Evolutionary conservation across 2,113 vertebrate species (phyloP).

Genomic region (Anoplopoma fimbria): DNA sequence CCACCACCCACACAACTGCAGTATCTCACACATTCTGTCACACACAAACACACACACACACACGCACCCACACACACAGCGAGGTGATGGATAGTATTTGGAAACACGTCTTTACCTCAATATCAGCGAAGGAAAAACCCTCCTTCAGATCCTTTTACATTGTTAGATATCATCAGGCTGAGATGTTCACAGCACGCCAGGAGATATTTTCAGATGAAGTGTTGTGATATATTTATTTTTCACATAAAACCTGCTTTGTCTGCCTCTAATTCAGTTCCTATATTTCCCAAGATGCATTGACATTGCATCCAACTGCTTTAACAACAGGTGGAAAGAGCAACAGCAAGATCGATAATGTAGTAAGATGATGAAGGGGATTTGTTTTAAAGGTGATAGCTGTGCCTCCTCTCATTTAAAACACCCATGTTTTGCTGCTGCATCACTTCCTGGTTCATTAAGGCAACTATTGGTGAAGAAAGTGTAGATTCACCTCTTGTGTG

Average conservation of each 20-base stretch:
- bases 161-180: slow-evolving; percentile 51
- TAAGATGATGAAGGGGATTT: not conserved
- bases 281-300: slow-evolving; percentile 7
- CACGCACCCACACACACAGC: slow-evolving; percentile 24
- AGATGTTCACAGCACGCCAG: slow-evolving; percentile 47
- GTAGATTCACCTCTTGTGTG: not conserved
- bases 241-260: slow-evolving; percentile 7
- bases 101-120: slow-evolving; percentile 66
- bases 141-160: slow-evolving; percentile 52
- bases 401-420: slow-evolving; percentile 8
- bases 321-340: slow-evolving; percentile 5
- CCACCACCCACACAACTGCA: slow-evolving; percentile 64
- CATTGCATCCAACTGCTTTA: not conserved
- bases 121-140: slow-evolving; percentile 57
- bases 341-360: not conserved
- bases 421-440: slow-evolving; percentile 2
- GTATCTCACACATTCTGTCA: slow-evolving; percentile 48
- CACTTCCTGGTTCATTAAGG: not conserved
- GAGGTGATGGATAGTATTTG: slow-evolving; percentile 68
- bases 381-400: not conserved
- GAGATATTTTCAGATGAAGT: slow-evolving; percentile 43
- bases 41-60: slow-evolving; percentile 33
- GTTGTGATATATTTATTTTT: not conserved
- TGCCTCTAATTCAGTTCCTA: slow-evolving; percentile 43
- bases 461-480: slow-evolving; percentile 1